These are phyloP conservation scores for Amphipyra berbera DNA, from an alignment of 2,888 invertebrate genomes.

Conservation along the genomic window DNA sequence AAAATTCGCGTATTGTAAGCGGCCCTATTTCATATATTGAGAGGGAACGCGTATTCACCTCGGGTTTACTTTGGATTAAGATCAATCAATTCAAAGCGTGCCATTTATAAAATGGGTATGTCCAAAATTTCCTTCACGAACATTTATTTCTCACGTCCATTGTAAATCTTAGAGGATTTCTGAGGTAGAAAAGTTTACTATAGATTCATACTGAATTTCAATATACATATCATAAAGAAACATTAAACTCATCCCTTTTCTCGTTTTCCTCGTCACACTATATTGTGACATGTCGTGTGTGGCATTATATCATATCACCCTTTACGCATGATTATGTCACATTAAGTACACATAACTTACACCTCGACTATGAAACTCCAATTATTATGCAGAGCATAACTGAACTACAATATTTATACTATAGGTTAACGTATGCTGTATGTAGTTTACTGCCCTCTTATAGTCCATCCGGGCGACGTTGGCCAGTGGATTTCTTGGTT, in stretches of 20 bases:
- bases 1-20: constrained; percentile 82
- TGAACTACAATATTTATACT: constrained; percentile 23
- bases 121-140: constrained; percentile 46
- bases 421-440: constrained; percentile 26
- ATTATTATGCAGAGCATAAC: constrained; percentile 27
- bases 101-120: constrained; percentile 62
- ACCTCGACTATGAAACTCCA: constrained; percentile 21
- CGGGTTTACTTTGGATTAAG: constrained; percentile 74
- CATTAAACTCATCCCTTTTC: neutral
- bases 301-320: constrained; percentile 10
- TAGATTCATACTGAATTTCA: neutral
- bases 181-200: neutral
- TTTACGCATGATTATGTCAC: constrained; percentile 34
- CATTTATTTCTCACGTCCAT: constrained; percentile 21
- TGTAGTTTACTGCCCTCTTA: constrained; percentile 55
- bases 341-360: constrained; percentile 16
- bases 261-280: neutral
- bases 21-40: constrained; percentile 81
- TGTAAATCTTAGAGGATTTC: constrained; percentile 11
- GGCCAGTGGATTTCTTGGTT: constrained; percentile 48
- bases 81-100: constrained; percentile 71
- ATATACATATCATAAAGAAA: neutral
- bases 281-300: constrained; percentile 8
- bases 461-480: constrained; percentile 59
- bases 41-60: constrained; percentile 74